Conservation (phyloP, 2,113 vertebrate species). For the Pseudopodoces humilis region DNA sequence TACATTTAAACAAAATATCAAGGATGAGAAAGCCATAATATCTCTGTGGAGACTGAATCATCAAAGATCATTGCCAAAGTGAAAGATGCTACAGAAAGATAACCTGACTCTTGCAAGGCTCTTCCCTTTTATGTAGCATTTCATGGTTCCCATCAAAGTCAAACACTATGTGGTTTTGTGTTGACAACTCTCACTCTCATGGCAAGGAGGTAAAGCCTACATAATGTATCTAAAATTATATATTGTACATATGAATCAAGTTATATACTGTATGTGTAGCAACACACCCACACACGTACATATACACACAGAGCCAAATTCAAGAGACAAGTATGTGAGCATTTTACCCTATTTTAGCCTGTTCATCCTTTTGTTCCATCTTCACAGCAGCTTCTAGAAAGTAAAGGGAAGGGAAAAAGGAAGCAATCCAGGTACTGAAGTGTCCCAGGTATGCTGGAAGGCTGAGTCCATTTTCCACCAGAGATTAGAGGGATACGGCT, state of each 20-base stretch:
- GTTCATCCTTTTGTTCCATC: not conserved
- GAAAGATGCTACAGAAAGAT: not conserved
- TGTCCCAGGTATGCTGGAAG: not conserved
- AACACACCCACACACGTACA: not conserved
- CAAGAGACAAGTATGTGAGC: not conserved
- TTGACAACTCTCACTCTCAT: not conserved
- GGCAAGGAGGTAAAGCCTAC: not conserved
- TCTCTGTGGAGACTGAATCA: not conserved
- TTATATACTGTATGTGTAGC: no score
- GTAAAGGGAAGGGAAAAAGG: not conserved
- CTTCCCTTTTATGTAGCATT: not conserved
- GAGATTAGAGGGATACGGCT: fast-evolving
- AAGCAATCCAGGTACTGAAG: not conserved
- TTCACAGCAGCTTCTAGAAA: not conserved
- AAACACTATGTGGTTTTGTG: not conserved
- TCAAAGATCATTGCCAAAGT: not conserved
- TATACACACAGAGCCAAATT: not conserved
- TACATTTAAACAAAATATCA: not conserved
- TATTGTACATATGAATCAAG: not conserved
- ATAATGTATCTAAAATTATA: not conserved
- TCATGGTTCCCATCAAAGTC: not conserved
- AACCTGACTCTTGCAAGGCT: not conserved
- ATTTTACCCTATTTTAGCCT: not conserved
- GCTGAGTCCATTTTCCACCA: not conserved
- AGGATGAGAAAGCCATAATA: not conserved